Evolutionary conservation across 2,113 vertebrate species (phyloP).

Genomic region (Pleuronectes platessa): DNA sequence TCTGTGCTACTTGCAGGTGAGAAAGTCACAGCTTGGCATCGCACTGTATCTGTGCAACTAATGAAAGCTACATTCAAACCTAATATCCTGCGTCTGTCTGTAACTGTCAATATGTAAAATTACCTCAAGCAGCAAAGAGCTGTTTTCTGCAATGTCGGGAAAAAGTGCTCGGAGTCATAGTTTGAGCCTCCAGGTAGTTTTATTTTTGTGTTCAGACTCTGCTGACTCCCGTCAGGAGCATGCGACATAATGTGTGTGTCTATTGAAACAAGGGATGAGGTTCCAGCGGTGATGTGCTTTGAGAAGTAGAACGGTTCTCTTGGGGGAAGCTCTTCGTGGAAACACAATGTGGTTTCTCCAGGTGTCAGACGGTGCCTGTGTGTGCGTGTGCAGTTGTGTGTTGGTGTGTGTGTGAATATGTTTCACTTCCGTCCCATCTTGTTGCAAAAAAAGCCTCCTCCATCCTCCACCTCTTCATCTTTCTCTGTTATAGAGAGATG

Average conservation of each 20-base stretch:
- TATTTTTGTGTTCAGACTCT: constrained; percentile 25
- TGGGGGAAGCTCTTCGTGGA: constrained; percentile 39
- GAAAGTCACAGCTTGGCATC: constrained; percentile 35
- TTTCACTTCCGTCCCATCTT: not conserved
- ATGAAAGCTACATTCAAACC: constrained; percentile 34
- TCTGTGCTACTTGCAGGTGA: constrained; percentile 25
- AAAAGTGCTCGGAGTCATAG: constrained; percentile 34
- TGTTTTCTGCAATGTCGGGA: not conserved
- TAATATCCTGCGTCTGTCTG: constrained; percentile 20
- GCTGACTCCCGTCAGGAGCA: constrained; percentile 14
- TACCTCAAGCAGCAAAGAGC: constrained; percentile 6
- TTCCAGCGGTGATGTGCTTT: constrained; percentile 54
- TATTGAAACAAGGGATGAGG: constrained; percentile 48
- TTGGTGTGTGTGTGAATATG: constrained; percentile 15
- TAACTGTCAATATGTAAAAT: constrained; percentile 36
- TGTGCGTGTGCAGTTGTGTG: not conserved
- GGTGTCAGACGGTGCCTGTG: constrained; percentile 49
- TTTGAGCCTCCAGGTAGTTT: constrained; percentile 38
- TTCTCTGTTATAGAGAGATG: constrained; percentile 70
- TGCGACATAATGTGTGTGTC: constrained; percentile 26
- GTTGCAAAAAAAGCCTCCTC: constrained; percentile 50
- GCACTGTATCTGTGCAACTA: constrained; percentile 16
- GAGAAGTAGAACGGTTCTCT: constrained; percentile 67
- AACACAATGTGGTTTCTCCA: constrained; percentile 53
- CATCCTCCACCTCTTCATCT: constrained; percentile 54